Base-by-base conservation (phyloP, 2,888 invertebrate species). In the Graphium colonna region DNA sequence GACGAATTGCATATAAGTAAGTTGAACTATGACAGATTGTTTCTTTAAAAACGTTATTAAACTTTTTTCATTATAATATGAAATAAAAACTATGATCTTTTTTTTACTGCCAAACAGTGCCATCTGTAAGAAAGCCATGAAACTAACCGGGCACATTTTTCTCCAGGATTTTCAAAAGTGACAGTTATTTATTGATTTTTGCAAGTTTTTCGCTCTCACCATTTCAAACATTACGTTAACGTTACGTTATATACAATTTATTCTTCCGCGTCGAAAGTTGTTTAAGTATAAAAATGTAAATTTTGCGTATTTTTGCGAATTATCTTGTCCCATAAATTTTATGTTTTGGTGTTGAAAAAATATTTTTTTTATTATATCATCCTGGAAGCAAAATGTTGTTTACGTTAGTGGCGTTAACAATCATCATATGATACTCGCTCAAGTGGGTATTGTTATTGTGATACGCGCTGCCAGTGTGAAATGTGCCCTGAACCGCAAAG, bases 401-500 rank as follows among this genome's bases (percentile, higher is more conserved):
- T 9, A 50, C 31, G 17, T 26, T 12, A 26, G 43, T 50, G 15
- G 12, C 2, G 28, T 38, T 43, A n/a, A n/a, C n/a, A n/a, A n/a
- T n/a, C n/a, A n/a, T n/a, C n/a, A n/a, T n/a, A 15, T 41, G n/a
- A 50, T 49, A 55, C 52, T 12, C 39, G 36, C 46, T 44, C 48
- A 46, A 48, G 36, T 12, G 47, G 52, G 52, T 53, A 59, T 56
- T 52, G 52, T 59, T 53, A 59, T 56, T 52, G 52, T 59, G 54
- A 57, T 59, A 54, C 57, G 56, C 53, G 52, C 59, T 51, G 58
- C 56, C 57, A 59, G 52, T 52, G 61, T 58, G 61, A 58, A 62
- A 61, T 60, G 66, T 60, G 60, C 61, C 58, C 55, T 59, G 57
- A 53, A 69, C 65, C 66, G 64, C 67, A 68, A 69, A 66, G 64